Base-by-base conservation (phyloP, 2,797 vertebrate species). In the Takifugu ocellatus region DNA sequence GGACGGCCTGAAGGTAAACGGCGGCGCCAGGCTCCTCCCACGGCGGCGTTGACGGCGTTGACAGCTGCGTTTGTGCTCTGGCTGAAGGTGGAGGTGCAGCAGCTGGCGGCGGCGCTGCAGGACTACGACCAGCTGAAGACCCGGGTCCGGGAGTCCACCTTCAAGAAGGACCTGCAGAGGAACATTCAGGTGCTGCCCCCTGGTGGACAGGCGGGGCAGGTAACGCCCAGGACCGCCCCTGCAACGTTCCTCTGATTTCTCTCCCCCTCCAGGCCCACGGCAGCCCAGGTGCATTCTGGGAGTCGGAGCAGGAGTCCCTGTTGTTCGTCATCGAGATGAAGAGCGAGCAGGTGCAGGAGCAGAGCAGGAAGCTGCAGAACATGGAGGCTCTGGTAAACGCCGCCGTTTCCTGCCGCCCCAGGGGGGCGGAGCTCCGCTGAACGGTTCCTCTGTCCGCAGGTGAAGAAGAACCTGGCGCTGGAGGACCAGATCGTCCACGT, bases 241-340 rank as follows among this genome's bases (percentile, higher is more conserved):
- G 2, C 6, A 10, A 43, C 42, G 4, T 10, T 4, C 42, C 42
- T 12, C 42, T 16, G 11, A 43, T 12, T 10, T 43, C 42, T 43
- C 42, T 4, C 11, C 42, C 7, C 10, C 8, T 45, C 9, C 76
- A 98, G 95, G 92, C 93, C 46, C 88, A 95, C 0, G 94, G 96
- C 56, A 96, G 92, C 72, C 95, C 93, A 48, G 93, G 92, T 68
- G 91, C 83, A 56, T 98, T 98, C 91, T 98, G 96, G 96, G 93
- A 96, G 74, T 94, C 94, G 46, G 95, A 98, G 81, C 89, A 96
- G 82, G 93, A 98, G 90, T 97, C 95, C 54, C 85, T 98, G 74
- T 87, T 96, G 75, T 95, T 97, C 6, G 96, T 98, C 68, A 94
- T 98, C 0, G 95, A 98, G 87, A 96, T 97, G 95, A 96, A 97